phyloP scores from a whole-genome alignment of 2,113 vertebrate species.

The Pangasianodon hypophthalmus region DNA sequence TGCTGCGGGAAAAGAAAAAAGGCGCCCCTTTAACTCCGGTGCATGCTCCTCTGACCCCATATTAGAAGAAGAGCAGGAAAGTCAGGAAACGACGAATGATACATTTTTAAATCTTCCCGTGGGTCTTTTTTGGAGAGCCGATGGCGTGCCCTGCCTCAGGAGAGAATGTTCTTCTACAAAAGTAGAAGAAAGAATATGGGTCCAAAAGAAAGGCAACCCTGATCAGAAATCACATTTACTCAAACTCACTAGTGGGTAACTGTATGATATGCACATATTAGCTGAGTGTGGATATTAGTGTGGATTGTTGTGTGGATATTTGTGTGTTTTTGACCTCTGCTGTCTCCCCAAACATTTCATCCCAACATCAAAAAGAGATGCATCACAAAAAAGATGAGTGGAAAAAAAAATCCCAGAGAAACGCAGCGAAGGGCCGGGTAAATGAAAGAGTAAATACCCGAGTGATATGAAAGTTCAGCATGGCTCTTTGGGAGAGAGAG shows the following conservation, averaged over 20 bases:
- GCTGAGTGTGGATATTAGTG: background rate
- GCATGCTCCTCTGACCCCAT: conserved; percentile 71
- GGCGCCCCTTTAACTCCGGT: conserved; percentile 68
- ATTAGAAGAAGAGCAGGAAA: conserved; percentile 71
- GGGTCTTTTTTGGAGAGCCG: conserved; percentile 49
- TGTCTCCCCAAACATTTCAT: conserved; percentile 15
- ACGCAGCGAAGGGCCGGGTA: conserved; percentile 41
- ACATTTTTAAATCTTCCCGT: conserved; percentile 73
- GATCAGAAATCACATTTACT: conserved; percentile 11
- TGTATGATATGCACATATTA: conserved; percentile 22
- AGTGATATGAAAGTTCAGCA: conserved; percentile 31
- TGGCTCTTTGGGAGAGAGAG: background rate
- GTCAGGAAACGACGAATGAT: conserved; percentile 65
- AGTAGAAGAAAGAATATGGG: background rate
- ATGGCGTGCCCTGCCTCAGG: conserved; percentile 19
- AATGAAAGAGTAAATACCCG: conserved; percentile 37
- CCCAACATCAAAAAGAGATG: background rate
- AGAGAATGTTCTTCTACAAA: background rate
- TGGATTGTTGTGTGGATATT: conserved; percentile 1
- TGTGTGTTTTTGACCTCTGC: background rate
- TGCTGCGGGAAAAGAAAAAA: conserved; percentile 65
- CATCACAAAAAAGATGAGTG: background rate
- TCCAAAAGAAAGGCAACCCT: background rate
- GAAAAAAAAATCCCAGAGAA: conserved; percentile 4
- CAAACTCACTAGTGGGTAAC: background rate